Base-by-base conservation (phyloP, 92 coral and sea anemone genomes). In the Umimayanthus chanpuru region DNA sequence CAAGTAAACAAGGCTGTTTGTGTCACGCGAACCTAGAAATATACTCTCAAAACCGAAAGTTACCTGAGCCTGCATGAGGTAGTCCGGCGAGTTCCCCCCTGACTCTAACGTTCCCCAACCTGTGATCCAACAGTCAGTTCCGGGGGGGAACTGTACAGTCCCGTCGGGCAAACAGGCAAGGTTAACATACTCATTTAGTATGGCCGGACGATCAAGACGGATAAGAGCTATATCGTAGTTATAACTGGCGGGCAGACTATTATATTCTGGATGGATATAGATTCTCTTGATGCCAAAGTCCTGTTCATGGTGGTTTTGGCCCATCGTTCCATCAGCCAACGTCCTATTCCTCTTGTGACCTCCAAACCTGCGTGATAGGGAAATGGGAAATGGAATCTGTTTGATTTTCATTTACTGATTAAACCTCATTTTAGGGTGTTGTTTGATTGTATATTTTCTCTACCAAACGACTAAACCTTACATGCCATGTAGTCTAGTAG, bases 221-320 rank as follows among this genome's bases (percentile, higher is more conserved):
- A 96, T 90, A 39, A 96, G 94, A 55, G 98, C 99, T 61, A 96
- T 91, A 74, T 96, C 99, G 78, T 92, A 78, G 93, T 96, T 94
- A 81, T 80, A 86, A 25, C 39, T 5, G 14, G 90, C 40, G 29
- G 91, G 86, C 18, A 85, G 44, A 38, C 89, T 88, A 82, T 96
- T 96, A 90, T 95, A 96, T 7, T 93, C 96, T 9, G 89, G 88
- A 55, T 96, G 97, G 79, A 91, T 71, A 49, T 91, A 85, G 72
- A 92, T 92, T 84, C 79, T 86, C 64, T 85, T 84, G 82, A 96
- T 93, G 12, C 75, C 92, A 76, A 93, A 80, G 85, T 92, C 95
- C 81, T 96, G 96, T 79, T 95, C 98, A 32, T 53, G 39, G 5
- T 18, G 25, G 41, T 6, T 26, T 16, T 56, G 43, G 20, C 23